A percentile compares a stretch with the other conserved stretches of the same genome.
Conservation (phyloP, 1,140 invertebrate genomes). For the Cheumatopsyche charites region DNA sequence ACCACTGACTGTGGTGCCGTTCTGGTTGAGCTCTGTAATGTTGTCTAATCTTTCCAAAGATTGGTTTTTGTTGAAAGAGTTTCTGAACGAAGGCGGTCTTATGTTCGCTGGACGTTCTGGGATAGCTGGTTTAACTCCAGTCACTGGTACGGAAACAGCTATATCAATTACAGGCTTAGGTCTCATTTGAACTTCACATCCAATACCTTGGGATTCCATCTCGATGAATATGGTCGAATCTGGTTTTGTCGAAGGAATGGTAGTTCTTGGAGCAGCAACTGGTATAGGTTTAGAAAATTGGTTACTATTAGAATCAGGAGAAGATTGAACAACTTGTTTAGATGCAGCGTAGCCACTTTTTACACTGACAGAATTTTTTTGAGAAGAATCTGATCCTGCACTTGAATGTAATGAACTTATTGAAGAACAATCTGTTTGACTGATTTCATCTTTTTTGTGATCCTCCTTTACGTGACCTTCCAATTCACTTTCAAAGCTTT, state of each 20-base stretch:
- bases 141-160: neutral
- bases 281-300: constrained; percentile 17
- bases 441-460: constrained; percentile 27
- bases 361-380: constrained; percentile 39
- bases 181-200: constrained; percentile 53
- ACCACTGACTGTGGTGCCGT: constrained; percentile 34
- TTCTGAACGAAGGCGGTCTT: constrained; percentile 65
- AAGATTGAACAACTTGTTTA: constrained; percentile 36
- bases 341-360: constrained; percentile 29
- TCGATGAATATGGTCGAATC: constrained; percentile 20
- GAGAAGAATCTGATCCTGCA: constrained; percentile 42
- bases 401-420: constrained; percentile 32
- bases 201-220: constrained; percentile 38
- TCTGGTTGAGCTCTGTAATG: constrained; percentile 28
- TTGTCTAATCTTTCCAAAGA: constrained; percentile 48
- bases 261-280: constrained; percentile 37
- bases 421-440: constrained; percentile 15
- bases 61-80: constrained; percentile 50
- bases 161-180: constrained; percentile 28
- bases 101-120: constrained; percentile 74
- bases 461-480: constrained; percentile 52
- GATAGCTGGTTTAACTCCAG: constrained; percentile 68
- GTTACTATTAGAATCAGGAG: neutral
- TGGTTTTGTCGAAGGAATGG: constrained; percentile 21
- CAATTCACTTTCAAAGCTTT: constrained; percentile 59